Base-by-base conservation (phyloP, 37 sponge, comb jelly and placozoan species). In the Spongilla lacustris region DNA sequence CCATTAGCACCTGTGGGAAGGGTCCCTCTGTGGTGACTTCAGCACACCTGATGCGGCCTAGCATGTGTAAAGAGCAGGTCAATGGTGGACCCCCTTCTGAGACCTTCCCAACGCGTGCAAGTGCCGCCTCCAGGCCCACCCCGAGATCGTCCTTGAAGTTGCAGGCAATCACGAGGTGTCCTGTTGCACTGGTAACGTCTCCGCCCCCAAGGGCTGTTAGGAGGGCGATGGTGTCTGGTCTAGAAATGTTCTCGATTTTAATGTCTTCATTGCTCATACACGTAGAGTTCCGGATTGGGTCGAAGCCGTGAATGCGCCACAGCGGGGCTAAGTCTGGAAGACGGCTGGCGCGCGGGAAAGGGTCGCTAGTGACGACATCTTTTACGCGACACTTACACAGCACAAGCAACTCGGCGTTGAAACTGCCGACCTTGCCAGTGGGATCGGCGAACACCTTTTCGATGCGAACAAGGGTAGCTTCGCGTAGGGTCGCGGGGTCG, bases 241-340 rank as follows among this genome's bases (percentile, higher is more conserved):
- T 67, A 33, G 80, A 28, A 28, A 80, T 80, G 68, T 50, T 80
- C 80, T 26, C 80, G 80, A 80, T 80, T 3, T 33, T 80, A 19
- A 58, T 1, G 19, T 80, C 68, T 14, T 33, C 58, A 23, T 30
- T 33, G 67, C 17, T 80, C 80, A 67, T 50, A 9, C 58, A n/a
- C n/a, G n/a, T n/a, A n/a, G n/a, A 46, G 66, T 33, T 67, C 80
- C 49, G 46, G 46, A 80, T 67, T 13, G 58, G 1, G 30, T 67
- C 80, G 80, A 80, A 50, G 5, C 58, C 58, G 80, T 80, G 80
- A 37, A 80, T 80, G 67, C 80, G 49, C 80, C 80, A 80, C 26
- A 80, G 67, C 31, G 80, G 80, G 13, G 30, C 80, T 37, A 80
- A 67, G 80, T 80, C 80, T 68, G 34, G 80, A 66, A n/a, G 67